These are phyloP conservation scores for Augochlora pura DNA, from an alignment of 1,140 invertebrate species.

Conservation along the genomic window DNA sequence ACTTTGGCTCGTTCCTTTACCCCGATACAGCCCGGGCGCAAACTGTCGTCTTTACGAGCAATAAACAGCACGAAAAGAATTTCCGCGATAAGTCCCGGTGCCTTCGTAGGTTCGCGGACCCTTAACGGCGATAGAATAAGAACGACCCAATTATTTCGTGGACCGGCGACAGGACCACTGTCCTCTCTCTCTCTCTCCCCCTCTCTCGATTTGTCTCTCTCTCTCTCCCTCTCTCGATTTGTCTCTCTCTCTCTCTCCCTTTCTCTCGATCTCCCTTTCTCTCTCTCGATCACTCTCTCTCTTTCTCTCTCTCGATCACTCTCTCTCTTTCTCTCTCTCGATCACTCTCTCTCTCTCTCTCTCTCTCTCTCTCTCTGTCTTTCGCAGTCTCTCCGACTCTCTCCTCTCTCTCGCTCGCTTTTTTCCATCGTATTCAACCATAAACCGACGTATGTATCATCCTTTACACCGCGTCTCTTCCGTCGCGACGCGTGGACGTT, in stretches of 20 bases:
- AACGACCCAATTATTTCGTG: conserved; percentile 43
- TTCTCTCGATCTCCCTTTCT: background rate
- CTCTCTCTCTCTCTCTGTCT: too few relatives aligned
- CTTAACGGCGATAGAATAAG: conserved; percentile 39
- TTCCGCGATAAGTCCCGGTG: conserved; percentile 18
- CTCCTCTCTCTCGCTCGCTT: too few relatives aligned
- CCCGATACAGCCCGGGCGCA: conserved; percentile 17
- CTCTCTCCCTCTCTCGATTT: background rate
- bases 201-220: background rate
- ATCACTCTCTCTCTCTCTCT: background rate
- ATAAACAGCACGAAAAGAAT: conserved; percentile 26
- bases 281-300: too few relatives aligned
- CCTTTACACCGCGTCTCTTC: background rate
- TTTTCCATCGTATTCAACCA: too few relatives aligned
- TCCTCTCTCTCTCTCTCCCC: too few relatives aligned
- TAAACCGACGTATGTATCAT: background rate
- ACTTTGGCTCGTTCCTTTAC: conserved; percentile 26
- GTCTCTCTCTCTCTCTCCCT: too few relatives aligned
- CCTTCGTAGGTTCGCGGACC: conserved; percentile 18
- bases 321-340: background rate
- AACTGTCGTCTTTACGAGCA: conserved; percentile 40
- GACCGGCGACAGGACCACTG: background rate
- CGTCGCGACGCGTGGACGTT: background rate
- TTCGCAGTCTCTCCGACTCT: too few relatives aligned
- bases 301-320: too few relatives aligned